Conservation (phyloP, 2,113 vertebrate genomes). For the Phainopepla nitens region DNA sequence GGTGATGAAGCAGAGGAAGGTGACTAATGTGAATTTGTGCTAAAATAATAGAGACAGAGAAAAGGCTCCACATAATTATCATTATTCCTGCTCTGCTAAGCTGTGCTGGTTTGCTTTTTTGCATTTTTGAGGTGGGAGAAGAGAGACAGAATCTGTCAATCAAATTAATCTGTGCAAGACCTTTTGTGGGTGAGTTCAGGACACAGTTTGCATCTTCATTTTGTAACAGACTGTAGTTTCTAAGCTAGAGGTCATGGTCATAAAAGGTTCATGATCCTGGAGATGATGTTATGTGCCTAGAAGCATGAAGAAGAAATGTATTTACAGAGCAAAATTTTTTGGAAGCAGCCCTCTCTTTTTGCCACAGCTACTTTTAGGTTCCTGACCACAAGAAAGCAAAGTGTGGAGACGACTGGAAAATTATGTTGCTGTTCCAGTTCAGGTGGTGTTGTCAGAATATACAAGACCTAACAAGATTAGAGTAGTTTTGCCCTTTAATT, state of each 20-base stretch:
- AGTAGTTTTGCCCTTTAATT: slow-evolving; percentile 36
- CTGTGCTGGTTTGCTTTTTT: background rate
- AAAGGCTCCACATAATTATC: background rate
- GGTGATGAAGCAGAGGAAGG: background rate
- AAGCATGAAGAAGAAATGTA: background rate
- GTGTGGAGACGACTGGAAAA: slow-evolving; percentile 13
- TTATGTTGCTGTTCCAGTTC: slow-evolving; percentile 42
- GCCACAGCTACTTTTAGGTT: background rate
- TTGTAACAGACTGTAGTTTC: background rate
- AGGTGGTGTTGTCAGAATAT: slow-evolving; percentile 23
- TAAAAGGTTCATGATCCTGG: background rate
- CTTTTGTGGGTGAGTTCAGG: background rate
- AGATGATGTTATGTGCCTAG: background rate
- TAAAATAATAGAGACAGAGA: background rate
- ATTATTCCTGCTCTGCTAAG: background rate
- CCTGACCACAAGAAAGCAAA: slow-evolving; percentile 55
- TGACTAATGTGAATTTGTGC: rapidly evolving
- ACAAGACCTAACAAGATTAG: slow-evolving; percentile 43
- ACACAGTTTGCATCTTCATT: background rate
- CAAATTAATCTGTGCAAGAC: background rate
- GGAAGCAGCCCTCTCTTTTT: slow-evolving; percentile 15
- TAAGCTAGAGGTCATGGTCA: background rate
- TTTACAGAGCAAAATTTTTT: background rate
- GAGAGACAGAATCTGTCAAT: too few relatives aligned
- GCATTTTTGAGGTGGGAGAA: background rate